phyloP scores from a whole-genome alignment of 2,113 vertebrate genomes.

The Aphyosemion australe region DNA sequence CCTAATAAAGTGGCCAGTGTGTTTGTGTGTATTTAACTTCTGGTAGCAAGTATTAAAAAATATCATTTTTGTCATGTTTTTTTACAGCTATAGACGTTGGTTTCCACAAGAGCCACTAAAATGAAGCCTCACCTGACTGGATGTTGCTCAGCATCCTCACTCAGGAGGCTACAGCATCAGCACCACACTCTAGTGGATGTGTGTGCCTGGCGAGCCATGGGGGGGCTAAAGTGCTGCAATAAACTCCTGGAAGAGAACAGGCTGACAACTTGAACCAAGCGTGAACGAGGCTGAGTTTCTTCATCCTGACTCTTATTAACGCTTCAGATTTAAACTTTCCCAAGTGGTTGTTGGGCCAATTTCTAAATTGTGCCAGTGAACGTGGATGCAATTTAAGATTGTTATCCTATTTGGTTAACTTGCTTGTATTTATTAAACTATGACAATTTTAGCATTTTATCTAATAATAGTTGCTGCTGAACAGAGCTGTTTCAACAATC shows the following conservation, averaged over 20 bases:
- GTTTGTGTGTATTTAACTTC: no score
- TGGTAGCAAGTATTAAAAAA: neutral
- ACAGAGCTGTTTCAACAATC: no score
- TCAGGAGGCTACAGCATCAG: slow-evolving; percentile 44
- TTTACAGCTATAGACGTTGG: no score
- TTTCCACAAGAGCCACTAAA: no score
- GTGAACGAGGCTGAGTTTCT: neutral
- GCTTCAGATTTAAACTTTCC: neutral
- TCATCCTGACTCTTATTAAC: neutral
- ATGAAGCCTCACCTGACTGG: neutral
- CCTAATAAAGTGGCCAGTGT: no score
- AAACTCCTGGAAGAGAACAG: slow-evolving; percentile 9
- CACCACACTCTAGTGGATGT: slow-evolving; percentile 19
- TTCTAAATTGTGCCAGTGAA: no score
- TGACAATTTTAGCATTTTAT: no score
- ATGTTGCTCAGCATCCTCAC: slow-evolving; percentile 22
- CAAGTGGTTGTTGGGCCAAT: neutral
- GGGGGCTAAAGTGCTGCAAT: slow-evolving; percentile 10
- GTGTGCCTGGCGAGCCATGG: slow-evolving; percentile 7
- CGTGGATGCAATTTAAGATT: no score
- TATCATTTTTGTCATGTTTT: no score
- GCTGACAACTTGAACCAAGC: neutral
- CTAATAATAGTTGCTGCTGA: no score
- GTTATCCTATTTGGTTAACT: no score
- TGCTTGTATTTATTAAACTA: no score